phyloP scores from a whole-genome alignment of 2,888 invertebrate species.

The Drosophila colorata region DNA sequence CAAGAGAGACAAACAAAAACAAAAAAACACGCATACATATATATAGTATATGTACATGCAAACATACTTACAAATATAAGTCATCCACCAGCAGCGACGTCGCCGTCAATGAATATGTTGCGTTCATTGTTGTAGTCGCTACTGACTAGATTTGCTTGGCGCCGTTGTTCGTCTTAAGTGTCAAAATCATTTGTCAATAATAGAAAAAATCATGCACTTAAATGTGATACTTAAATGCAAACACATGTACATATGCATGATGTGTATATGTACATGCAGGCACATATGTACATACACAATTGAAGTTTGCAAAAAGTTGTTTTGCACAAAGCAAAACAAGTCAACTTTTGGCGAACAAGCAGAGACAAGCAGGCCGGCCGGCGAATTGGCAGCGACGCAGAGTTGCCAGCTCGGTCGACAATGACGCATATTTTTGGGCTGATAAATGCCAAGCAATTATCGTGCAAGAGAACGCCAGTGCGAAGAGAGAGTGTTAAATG shows the following conservation, averaged over 20 bases:
- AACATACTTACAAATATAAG: slow-evolving; percentile 3
- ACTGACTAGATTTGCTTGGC: slow-evolving; percentile 26
- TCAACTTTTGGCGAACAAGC: slow-evolving; percentile 31
- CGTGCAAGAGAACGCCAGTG: slow-evolving; percentile 4
- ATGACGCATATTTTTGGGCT: slow-evolving; percentile 48
- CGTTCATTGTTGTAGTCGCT: slow-evolving; percentile 31
- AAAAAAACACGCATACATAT: slow-evolving; percentile 9
- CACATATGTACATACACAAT: slow-evolving; percentile 2
- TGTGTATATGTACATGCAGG: background rate
- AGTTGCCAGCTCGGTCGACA: slow-evolving; percentile 41
- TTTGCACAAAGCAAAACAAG: slow-evolving; percentile 34
- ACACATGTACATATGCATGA: slow-evolving; percentile 6
- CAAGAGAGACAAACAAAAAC: slow-evolving; percentile 11
- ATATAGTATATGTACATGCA: background rate
- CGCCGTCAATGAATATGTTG: slow-evolving; percentile 40
- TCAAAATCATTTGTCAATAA: slow-evolving; percentile 71
- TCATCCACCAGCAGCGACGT: slow-evolving; percentile 36
- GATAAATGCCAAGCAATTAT: slow-evolving; percentile 55
- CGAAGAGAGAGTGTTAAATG: slow-evolving; percentile 8
- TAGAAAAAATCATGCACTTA: slow-evolving; percentile 44
- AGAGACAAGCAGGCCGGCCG: slow-evolving; percentile 53
- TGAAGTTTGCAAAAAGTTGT: slow-evolving; percentile 36
- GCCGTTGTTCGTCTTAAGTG: slow-evolving; percentile 41
- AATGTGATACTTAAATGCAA: slow-evolving; percentile 25
- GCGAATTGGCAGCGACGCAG: slow-evolving; percentile 31